A percentile compares a stretch with the other conserved stretches of the same genome.
Evolutionary conservation across 2,113 vertebrate genomes (phyloP).

Genomic region (Urocynchramus pylzowi): DNA sequence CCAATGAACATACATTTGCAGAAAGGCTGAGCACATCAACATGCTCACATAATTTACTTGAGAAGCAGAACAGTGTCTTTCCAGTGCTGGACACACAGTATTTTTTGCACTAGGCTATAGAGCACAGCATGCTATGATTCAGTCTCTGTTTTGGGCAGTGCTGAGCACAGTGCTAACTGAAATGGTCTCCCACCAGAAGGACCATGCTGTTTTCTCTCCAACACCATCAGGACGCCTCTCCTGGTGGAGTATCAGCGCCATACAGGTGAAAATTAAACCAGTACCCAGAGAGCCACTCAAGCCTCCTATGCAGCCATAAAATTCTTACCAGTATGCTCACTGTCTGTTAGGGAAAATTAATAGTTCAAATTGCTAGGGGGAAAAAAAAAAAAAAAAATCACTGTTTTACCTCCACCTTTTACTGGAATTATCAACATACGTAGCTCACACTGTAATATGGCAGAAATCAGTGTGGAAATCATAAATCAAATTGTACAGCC

Average conservation of each 20-base stretch:
- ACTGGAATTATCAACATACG: background rate
- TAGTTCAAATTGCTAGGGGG: background rate
- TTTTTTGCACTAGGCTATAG: background rate
- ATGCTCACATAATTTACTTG: background rate
- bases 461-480: background rate
- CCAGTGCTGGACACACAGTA: background rate
- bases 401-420: background rate
- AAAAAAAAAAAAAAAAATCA: background rate
- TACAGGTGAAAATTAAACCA: background rate
- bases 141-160: background rate
- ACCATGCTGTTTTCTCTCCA: background rate
- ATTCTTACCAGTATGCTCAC: background rate
- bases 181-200: background rate
- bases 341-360: background rate
- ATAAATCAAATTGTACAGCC: background rate
- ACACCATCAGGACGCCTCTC: accelerated
- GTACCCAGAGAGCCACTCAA: background rate
- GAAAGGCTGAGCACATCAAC: background rate
- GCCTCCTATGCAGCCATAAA: background rate
- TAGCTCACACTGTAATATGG: background rate
- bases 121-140: background rate
- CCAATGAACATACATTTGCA: background rate
- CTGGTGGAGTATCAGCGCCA: background rate
- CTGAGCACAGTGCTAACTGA: background rate
- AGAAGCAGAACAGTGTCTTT: background rate